A percentile compares a stretch with the other conserved stretches of the same genome.
Evolutionary conservation across 2,888 invertebrate genomes (phyloP).

Genomic region (Apantesis nais): DNA sequence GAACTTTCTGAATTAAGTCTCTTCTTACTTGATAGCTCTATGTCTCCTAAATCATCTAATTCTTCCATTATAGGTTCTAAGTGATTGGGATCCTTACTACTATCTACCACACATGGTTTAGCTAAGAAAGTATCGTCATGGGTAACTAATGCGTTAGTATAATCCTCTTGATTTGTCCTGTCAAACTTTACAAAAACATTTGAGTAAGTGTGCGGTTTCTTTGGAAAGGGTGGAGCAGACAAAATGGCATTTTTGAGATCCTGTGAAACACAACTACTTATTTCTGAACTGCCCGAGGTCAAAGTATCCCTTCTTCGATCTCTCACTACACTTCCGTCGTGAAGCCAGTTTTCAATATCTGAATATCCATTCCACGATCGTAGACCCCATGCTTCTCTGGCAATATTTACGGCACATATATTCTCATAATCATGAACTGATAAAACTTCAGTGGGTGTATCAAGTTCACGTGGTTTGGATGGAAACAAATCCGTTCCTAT

Average conservation of each 20-base stretch:
- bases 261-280: conserved; percentile 79
- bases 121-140: conserved; percentile 83
- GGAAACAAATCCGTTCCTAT: conserved; percentile 64
- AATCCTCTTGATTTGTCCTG: conserved; percentile 78
- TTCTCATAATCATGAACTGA: conserved; percentile 89
- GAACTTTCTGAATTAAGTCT: conserved; percentile 84
- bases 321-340: conserved; percentile 87
- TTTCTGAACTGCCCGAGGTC: conserved; percentile 86
- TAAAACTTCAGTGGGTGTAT: conserved; percentile 85
- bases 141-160: conserved; percentile 82
- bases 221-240: conserved; percentile 77
- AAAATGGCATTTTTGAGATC: conserved; percentile 77
- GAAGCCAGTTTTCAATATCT: conserved; percentile 87
- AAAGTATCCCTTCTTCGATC: conserved; percentile 85
- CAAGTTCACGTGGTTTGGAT: conserved; percentile 78
- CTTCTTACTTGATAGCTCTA: conserved; percentile 72
- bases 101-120: conserved; percentile 84
- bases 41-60: conserved; percentile 82
- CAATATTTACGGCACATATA: conserved; percentile 87
- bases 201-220: conserved; percentile 77
- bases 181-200: conserved; percentile 80
- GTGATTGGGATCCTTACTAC: conserved; percentile 80
- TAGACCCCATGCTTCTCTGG: conserved; percentile 87
- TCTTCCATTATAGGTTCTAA: conserved; percentile 86
- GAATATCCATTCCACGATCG: conserved; percentile 88